A percentile compares a stretch with the other conserved stretches of the same genome.
phyloP scores from a whole-genome alignment of 2,113 vertebrate species.

The Solea solea region DNA sequence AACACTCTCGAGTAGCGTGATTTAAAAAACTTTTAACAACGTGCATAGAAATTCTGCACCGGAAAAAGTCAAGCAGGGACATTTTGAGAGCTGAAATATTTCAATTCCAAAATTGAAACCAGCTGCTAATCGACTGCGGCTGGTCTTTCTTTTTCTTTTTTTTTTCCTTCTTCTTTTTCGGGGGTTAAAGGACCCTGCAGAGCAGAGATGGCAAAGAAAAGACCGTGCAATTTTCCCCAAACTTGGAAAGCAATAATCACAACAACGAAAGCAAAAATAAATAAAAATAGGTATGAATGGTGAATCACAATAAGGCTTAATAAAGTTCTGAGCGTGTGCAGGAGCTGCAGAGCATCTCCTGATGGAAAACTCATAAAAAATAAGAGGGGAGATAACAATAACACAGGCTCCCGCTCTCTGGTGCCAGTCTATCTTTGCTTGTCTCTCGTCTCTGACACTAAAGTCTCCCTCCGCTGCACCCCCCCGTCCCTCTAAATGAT shows the following conservation, averaged over 20 bases:
- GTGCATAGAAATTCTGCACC: constrained; percentile 38
- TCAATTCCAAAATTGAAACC: constrained; percentile 62
- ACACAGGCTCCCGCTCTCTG: constrained; percentile 54
- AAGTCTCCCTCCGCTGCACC: constrained; percentile 32
- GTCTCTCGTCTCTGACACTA: constrained; percentile 67
- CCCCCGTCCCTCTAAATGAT: constrained; percentile 62
- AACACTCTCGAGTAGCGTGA: constrained; percentile 20
- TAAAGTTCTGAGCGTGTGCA: constrained; percentile 1
- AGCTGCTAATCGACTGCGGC: constrained; percentile 62
- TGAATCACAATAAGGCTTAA: constrained; percentile 19
- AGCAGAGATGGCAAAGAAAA: not conserved
- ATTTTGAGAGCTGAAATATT: constrained; percentile 69
- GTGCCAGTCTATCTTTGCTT: constrained; percentile 73
- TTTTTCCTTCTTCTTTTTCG: constrained; percentile 17
- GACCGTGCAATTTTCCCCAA: constrained; percentile 11
- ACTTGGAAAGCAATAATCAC: constrained; percentile 31
- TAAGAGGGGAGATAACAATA: constrained; percentile 63
- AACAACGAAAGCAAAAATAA: constrained; percentile 29
- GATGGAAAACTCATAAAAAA: constrained; percentile 73
- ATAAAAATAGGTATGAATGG: constrained; percentile 9
- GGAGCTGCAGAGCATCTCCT: constrained; percentile 23
- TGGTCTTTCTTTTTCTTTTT: constrained; percentile 32
- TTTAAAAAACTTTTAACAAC: constrained; percentile 49
- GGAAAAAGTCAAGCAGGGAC: constrained; percentile 68
- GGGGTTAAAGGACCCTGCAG: constrained; percentile 21